phyloP scores from a whole-genome alignment of 2,888 invertebrate species.

The Julus scandinavius region DNA sequence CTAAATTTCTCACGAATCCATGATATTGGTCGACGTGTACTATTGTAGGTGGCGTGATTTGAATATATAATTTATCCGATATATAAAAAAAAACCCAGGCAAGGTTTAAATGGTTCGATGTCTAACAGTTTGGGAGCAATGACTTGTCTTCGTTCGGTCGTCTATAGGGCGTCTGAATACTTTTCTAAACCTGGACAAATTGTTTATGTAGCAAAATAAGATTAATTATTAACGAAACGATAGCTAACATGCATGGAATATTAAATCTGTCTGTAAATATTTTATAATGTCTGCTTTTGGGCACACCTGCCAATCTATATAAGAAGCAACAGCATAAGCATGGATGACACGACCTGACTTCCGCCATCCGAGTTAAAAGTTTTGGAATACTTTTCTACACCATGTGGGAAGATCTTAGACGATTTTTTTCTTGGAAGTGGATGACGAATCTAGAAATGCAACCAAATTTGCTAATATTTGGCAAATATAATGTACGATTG shows the following conservation, averaged over 20 bases:
- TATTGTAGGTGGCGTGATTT: constrained; percentile 32
- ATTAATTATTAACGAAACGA: constrained; percentile 10
- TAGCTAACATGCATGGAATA: constrained; percentile 18
- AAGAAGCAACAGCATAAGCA: not conserved
- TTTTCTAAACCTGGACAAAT: not conserved
- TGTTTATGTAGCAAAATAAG: not conserved
- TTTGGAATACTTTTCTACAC: too few relatives aligned
- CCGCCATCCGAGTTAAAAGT: not conserved
- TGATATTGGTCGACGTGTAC: not conserved
- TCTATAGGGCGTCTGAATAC: not conserved
- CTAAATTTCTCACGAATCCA: not conserved
- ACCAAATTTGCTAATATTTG: too few relatives aligned
- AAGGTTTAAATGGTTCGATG: constrained; percentile 16
- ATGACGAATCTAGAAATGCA: too few relatives aligned
- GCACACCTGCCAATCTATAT: constrained; percentile 35
- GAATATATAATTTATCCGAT: constrained; percentile 42
- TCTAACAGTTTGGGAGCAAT: constrained; percentile 29
- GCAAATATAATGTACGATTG: too few relatives aligned
- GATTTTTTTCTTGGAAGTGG: too few relatives aligned
- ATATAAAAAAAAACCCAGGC: not conserved
- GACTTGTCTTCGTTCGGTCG: constrained; percentile 18
- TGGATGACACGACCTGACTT: not conserved
- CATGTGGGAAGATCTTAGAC: too few relatives aligned
- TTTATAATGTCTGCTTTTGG: not conserved
- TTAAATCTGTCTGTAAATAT: not conserved